phyloP scores from a whole-genome alignment of 2,113 vertebrate genomes.

The Carassius auratus region DNA sequence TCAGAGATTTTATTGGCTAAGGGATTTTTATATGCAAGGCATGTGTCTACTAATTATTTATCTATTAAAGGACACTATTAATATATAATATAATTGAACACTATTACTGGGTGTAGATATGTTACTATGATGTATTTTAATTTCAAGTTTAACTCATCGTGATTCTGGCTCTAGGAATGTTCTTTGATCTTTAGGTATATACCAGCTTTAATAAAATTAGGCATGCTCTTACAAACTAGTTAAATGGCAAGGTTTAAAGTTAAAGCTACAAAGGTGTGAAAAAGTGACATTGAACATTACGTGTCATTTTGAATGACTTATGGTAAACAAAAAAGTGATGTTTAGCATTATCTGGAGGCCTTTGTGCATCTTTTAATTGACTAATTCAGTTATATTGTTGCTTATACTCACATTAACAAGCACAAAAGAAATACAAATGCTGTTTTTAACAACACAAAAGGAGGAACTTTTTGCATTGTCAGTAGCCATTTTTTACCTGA shows the following conservation, averaged over 20 bases:
- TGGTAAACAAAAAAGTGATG: background rate
- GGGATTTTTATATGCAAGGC: background rate
- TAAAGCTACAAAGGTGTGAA: too few relatives aligned
- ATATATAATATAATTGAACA: background rate
- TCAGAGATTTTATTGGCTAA: constrained; percentile 6
- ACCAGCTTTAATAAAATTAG: background rate
- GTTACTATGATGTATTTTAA: background rate
- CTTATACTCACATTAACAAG: background rate
- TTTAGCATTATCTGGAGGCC: background rate
- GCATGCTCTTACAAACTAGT: background rate
- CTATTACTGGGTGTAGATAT: constrained; percentile 11
- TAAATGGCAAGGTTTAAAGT: too few relatives aligned
- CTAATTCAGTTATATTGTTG: background rate
- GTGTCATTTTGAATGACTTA: too few relatives aligned
- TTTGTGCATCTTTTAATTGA: background rate
- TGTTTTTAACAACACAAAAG: background rate
- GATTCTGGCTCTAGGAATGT: background rate
- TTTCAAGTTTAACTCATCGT: background rate
- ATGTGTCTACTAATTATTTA: background rate
- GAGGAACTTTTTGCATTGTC: background rate
- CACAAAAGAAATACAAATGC: background rate
- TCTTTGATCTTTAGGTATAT: background rate
- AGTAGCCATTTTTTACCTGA: background rate
- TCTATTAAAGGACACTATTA: background rate
- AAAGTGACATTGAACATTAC: too few relatives aligned